Evolutionary conservation across 2,113 vertebrate genomes (phyloP).

Genomic region (Callionymus lyra): DNA sequence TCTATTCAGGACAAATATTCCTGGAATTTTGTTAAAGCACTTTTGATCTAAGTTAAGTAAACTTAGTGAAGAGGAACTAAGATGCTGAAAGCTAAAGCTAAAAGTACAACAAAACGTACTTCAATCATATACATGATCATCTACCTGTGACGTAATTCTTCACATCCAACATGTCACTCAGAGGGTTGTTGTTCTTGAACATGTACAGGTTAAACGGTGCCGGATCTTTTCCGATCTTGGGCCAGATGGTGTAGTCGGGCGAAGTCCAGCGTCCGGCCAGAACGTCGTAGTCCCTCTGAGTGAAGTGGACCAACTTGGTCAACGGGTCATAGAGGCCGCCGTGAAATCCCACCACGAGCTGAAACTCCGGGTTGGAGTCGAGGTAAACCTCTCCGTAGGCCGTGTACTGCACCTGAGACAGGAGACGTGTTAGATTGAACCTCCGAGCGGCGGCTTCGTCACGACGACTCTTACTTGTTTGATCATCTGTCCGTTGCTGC

Average conservation of each 20-base stretch:
- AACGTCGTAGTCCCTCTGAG: slow-evolving; percentile 93
- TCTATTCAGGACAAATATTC: no score
- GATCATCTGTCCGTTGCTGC: slow-evolving; percentile 97
- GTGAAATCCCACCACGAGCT: slow-evolving; percentile 92
- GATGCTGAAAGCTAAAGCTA: no score
- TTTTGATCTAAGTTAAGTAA: no score
- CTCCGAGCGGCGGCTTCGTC: background rate
- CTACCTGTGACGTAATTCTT: slow-evolving; percentile 98
- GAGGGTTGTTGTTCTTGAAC: slow-evolving; percentile 99
- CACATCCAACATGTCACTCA: slow-evolving; percentile 91
- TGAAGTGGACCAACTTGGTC: slow-evolving; percentile 96
- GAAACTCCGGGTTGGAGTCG: slow-evolving; percentile 95
- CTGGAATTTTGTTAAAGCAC: no score
- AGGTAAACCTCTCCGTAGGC: slow-evolving; percentile 95
- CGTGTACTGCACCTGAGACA: slow-evolving; percentile 80
- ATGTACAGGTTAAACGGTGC: slow-evolving; percentile 94
- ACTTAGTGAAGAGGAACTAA: no score
- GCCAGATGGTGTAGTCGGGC: slow-evolving; percentile 93
- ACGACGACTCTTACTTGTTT: slow-evolving; percentile 68
- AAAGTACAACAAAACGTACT: no score
- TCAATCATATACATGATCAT: no score
- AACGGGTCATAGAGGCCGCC: slow-evolving; percentile 93
- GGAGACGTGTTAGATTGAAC: background rate
- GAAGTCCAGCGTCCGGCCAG: slow-evolving; percentile 94
- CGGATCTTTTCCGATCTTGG: slow-evolving; percentile 87